Percentiles rank a stretch among this genome's conserved stretches.
phyloP scores from a whole-genome alignment of 2,888 invertebrate genomes.

The Brassicogethes aeneus region DNA sequence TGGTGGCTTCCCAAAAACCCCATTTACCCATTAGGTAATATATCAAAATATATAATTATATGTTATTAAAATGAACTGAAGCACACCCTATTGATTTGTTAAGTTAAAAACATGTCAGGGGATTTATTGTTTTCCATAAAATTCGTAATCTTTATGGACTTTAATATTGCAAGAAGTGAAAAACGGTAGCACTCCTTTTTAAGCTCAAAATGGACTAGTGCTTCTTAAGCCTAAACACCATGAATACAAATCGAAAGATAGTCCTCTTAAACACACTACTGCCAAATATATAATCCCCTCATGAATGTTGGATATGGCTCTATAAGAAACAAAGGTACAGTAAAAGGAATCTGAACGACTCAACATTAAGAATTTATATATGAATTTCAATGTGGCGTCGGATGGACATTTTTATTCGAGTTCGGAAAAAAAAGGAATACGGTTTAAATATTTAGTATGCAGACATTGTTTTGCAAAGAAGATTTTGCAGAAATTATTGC shows the following conservation, averaged over 20 bases:
- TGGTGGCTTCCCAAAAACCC: too few relatives aligned
- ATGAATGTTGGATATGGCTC: not conserved
- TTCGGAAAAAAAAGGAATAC: not conserved
- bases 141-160: not conserved
- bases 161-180: not conserved
- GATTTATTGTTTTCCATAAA: too few relatives aligned
- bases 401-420: not conserved
- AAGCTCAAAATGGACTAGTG: not conserved
- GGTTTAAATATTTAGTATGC: not conserved
- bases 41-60: too few relatives aligned
- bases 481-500: not conserved
- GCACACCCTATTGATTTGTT: too few relatives aligned
- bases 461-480: not conserved
- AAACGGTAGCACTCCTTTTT: not conserved
- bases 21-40: too few relatives aligned
- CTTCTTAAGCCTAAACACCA: not conserved
- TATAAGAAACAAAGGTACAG: not conserved
- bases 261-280: not conserved
- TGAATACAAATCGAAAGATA: not conserved
- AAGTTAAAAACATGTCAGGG: too few relatives aligned
- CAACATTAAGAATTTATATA: not conserved
- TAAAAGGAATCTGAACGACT: not conserved
- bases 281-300: too few relatives aligned
- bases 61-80: too few relatives aligned
- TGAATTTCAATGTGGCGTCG: not conserved